A percentile compares a stretch with the other conserved stretches of the same genome.
phyloP scores from a whole-genome alignment of 1,140 invertebrate genomes.

The Rhagoletis pomonella region DNA sequence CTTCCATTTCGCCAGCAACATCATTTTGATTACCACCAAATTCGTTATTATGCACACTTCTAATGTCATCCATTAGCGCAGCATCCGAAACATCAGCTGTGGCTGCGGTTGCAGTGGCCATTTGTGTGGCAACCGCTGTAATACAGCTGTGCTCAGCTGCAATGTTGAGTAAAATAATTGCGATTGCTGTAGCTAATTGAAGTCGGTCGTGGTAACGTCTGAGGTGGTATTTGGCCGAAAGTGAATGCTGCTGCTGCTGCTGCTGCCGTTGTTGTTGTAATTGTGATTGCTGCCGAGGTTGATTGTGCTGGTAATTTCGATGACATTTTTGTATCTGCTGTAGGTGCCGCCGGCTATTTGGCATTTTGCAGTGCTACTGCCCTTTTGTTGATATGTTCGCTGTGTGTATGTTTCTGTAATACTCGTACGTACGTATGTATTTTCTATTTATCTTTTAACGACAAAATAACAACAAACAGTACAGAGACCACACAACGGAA shows the following conservation, averaged over 20 bases:
- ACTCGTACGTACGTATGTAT: background rate
- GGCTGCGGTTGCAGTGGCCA: conserved; percentile 60
- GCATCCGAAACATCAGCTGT: background rate
- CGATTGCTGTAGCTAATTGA: conserved; percentile 52
- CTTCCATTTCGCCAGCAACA: background rate
- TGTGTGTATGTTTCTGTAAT: background rate
- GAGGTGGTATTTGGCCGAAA: conserved; percentile 57
- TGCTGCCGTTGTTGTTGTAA: conserved; percentile 58
- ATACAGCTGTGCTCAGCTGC: conserved; percentile 53
- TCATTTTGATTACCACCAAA: background rate
- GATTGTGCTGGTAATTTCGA: conserved; percentile 51
- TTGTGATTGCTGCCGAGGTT: conserved; percentile 57
- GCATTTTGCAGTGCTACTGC: background rate
- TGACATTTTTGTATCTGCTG: conserved; percentile 55
- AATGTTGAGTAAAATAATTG: conserved; percentile 1
- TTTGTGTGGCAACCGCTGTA: conserved; percentile 64
- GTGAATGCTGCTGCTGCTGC: conserved; percentile 34
- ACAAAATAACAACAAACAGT: background rate
- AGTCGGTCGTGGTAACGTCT: background rate
- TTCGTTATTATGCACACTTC: background rate
- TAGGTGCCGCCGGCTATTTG: background rate
- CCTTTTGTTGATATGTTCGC: background rate
- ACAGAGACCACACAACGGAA: background rate
- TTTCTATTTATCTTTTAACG: conserved; percentile 22
- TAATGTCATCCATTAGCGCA: background rate